Base-by-base conservation (phyloP, 2,888 invertebrate genomes). In the Epinotia ramella region DNA sequence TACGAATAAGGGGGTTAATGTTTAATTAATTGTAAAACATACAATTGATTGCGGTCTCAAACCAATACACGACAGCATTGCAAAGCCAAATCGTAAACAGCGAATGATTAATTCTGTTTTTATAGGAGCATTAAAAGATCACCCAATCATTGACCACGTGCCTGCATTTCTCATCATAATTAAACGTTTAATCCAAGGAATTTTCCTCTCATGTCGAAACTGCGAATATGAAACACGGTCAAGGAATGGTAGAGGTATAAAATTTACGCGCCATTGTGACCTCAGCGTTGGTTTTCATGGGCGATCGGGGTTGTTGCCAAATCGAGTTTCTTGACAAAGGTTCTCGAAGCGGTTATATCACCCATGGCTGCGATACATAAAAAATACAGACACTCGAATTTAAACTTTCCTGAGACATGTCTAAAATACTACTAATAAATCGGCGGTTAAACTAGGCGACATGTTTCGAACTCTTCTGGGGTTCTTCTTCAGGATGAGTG, bases 201-300 rank as follows among this genome's bases (percentile, higher is more conserved):
- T 65, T 71, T 71, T 75, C 75, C 75, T 66, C 57, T 3, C 40
- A 44, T 75, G 65, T 28, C 75, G 75, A 71, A 75, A 75, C 66
- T 46, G 60, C 56, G 16, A 74, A 75, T 67, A 67, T 71, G 75
- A 60, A 75, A 66, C 75, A 71, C 66, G 71, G 75, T 75, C 75
- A 75, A 66, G 75, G 75, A 67, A 60, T 2, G 67, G 62, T 60
- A 28, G 24, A 46, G 71, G 28, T 75, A 66, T 73, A 67, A 67
- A 73, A 62, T 71, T 71, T 40, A 75, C 66, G 66, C 44, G 11
- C 75, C 70, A 66, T 46, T 75, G 56, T 49, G 70, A 53, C 70
- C 74, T 70, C 46, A 60, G 53, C 18, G 16, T 11, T n/a, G 20
- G n/a, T 66, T 66, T 70, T 64, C 70, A 66, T 53, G 40, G 70